These are phyloP conservation scores for Cotesia chilonis DNA, from an alignment of 1,140 invertebrate species.

Conservation along the genomic window DNA sequence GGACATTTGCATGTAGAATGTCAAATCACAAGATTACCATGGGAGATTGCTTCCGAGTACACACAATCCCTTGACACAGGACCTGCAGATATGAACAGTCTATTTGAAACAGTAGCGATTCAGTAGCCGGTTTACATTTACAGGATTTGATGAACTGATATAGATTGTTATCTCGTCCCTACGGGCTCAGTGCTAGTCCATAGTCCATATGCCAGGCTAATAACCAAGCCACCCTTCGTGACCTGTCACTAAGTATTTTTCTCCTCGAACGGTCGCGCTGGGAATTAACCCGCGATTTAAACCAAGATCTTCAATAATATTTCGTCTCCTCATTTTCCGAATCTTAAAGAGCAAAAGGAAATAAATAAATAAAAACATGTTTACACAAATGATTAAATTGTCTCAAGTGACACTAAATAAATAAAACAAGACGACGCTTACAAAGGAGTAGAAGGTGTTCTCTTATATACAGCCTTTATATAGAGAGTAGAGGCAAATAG, in stretches of 20 bases:
- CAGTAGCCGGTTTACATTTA: neutral
- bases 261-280: constrained; percentile 55
- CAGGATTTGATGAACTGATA: constrained; percentile 33
- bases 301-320: neutral
- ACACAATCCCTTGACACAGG: constrained; percentile 61
- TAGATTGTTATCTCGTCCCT: constrained; percentile 57
- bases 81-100: constrained; percentile 53
- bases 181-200: constrained; percentile 61
- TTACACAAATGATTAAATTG: neutral
- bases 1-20: constrained; percentile 41
- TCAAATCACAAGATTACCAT: constrained; percentile 35
- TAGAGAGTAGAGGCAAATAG: constrained; percentile 45
- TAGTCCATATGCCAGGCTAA: constrained; percentile 63
- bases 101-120: constrained; percentile 42
- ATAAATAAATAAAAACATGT: neutral
- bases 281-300: constrained; percentile 46
- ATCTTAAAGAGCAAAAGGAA: too few relatives aligned
- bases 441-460: constrained; percentile 17
- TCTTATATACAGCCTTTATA: constrained; percentile 6
- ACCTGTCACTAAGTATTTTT: constrained; percentile 65
- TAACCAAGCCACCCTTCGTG: constrained; percentile 53
- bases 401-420: neutral
- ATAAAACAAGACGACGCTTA: constrained; percentile 11
- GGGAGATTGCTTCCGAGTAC: too few relatives aligned
- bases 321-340: neutral